Evolutionary conservation across 2,113 vertebrate genomes (phyloP).

Genomic region (Rafetus swinhoei): DNA sequence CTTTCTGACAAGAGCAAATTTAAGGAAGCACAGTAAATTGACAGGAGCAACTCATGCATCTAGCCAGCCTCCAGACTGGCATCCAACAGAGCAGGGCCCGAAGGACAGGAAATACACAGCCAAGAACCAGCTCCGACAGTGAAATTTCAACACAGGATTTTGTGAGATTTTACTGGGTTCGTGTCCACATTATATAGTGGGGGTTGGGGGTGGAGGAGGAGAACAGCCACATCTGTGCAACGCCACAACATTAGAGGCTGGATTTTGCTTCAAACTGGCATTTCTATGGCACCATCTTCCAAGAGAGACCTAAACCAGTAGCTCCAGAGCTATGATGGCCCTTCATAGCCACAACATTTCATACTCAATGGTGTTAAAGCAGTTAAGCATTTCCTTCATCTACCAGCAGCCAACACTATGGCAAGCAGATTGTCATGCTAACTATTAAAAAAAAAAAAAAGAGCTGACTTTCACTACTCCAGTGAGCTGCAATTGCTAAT

Average conservation of each 20-base stretch:
- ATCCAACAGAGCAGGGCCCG: neutral
- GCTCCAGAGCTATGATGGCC: neutral
- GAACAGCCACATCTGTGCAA: neutral
- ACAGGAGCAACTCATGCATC: neutral
- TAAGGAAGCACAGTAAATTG: neutral
- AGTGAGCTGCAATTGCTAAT: neutral
- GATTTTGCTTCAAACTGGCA: neutral
- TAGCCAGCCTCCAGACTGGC: neutral
- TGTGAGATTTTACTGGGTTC: neutral
- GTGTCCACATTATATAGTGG: neutral
- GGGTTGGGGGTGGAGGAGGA: neutral
- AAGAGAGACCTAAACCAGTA: neutral
- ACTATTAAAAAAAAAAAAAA: neutral
- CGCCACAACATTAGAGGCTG: neutral
- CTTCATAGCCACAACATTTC: neutral
- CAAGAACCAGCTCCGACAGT: neutral
- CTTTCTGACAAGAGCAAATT: neutral
- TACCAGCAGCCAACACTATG: neutral
- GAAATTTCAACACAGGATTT: neutral
- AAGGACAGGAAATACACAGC: neutral
- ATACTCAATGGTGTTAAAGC: neutral
- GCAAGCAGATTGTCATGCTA: neutral
- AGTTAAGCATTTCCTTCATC: neutral
- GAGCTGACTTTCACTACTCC: neutral
- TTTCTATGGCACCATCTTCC: neutral